Percentiles rank a stretch among this genome's conserved stretches.
These are phyloP conservation scores for Calephelis perditalis DNA, from an alignment of 2,888 invertebrate genomes.

Conservation along the genomic window DNA sequence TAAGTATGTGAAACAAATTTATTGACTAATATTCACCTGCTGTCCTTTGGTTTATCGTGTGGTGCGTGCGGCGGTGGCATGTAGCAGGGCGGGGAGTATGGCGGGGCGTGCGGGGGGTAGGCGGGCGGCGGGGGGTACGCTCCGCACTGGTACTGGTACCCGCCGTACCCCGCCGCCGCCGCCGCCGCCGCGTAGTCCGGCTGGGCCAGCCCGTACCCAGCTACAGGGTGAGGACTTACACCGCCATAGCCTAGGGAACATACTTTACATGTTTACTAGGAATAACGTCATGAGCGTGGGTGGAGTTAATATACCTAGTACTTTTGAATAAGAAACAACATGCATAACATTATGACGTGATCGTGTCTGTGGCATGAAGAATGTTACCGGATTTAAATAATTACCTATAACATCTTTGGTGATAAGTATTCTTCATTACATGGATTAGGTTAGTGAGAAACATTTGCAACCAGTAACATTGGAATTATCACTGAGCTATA, in stretches of 20 bases:
- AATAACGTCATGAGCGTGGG: too few relatives aligned
- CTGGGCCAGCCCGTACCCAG: constrained; percentile 88
- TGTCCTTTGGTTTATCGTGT: constrained; percentile 87
- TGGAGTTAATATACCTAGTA: background rate
- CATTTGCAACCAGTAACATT: too few relatives aligned
- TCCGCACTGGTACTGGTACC: constrained; percentile 77
- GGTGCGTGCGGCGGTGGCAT: constrained; percentile 93
- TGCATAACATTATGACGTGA: too few relatives aligned
- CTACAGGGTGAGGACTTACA: constrained; percentile 88
- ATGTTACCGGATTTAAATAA: background rate
- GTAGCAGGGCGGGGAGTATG: constrained; percentile 90
- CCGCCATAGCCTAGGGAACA: constrained; percentile 83
- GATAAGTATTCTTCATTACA: too few relatives aligned
- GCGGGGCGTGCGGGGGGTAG: constrained; percentile 83
- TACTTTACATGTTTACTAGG: too few relatives aligned
- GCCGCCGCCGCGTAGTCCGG: constrained; percentile 89
- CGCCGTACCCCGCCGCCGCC: constrained; percentile 81
- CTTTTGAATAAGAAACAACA: too few relatives aligned
- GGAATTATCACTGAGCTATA: too few relatives aligned
- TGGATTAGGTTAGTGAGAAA: too few relatives aligned
- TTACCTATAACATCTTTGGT: too few relatives aligned
- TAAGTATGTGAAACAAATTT: background rate
- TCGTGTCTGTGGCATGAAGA: too few relatives aligned
- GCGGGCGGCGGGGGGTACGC: constrained; percentile 80
- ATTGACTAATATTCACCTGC: constrained; percentile 77